Percentiles rank a stretch among this genome's conserved stretches.
Conservation (phyloP, 2,888 invertebrate species). For the Drosophila neonasuta region DNA sequence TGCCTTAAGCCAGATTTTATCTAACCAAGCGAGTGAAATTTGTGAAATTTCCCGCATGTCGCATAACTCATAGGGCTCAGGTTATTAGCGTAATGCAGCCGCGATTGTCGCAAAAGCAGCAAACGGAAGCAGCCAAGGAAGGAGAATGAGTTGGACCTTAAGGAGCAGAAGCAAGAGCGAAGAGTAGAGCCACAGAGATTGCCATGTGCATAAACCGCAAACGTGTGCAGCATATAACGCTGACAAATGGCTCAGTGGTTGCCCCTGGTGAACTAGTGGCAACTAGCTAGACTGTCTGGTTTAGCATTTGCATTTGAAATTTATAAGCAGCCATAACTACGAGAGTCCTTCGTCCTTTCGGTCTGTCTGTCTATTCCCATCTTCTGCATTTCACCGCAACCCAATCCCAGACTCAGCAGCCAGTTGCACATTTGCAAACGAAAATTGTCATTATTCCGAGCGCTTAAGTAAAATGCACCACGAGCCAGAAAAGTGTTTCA, state of each 20-base stretch:
- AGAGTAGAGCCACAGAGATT: slow-evolving; percentile 55
- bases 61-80: slow-evolving; percentile 70
- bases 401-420: slow-evolving; percentile 3
- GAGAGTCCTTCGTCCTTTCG: background rate
- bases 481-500: slow-evolving; percentile 53
- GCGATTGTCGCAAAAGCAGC: slow-evolving; percentile 61
- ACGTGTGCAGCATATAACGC: slow-evolving; percentile 74
- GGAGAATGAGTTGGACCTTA: slow-evolving; percentile 10
- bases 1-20: slow-evolving; percentile 33
- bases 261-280: slow-evolving; percentile 44
- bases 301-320: slow-evolving; percentile 74
- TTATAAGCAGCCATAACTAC: slow-evolving; percentile 74
- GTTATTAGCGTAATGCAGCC: slow-evolving; percentile 75
- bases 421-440: slow-evolving; percentile 56
- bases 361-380: background rate
- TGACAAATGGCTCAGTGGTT: slow-evolving; percentile 66
- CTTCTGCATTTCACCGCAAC: background rate
- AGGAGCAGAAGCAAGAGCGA: slow-evolving; percentile 19
- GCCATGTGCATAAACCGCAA: slow-evolving; percentile 73
- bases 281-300: slow-evolving; percentile 41
- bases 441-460: slow-evolving; percentile 64
- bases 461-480: slow-evolving; percentile 51
- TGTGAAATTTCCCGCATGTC: slow-evolving; percentile 38
- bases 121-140: slow-evolving; percentile 1
- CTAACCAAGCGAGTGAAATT: slow-evolving; percentile 29